phyloP scores from a whole-genome alignment of 2,888 invertebrate species.

The Drosophila nr. fundita region DNA sequence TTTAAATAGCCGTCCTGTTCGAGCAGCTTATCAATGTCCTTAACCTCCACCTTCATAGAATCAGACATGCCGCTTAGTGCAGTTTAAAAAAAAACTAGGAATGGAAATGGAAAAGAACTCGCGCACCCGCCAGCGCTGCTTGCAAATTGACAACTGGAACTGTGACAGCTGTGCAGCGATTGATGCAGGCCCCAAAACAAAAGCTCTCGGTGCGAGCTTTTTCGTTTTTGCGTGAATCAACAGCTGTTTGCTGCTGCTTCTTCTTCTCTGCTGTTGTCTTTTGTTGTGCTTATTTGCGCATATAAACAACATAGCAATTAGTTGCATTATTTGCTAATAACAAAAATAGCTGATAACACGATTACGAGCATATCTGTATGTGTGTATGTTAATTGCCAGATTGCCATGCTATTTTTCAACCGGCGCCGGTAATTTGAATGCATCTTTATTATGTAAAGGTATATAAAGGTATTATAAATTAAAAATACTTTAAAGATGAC shows the following conservation, averaged over 20 bases:
- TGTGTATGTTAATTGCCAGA: conserved; percentile 24
- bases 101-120: conserved; percentile 30
- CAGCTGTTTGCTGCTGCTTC: conserved; percentile 63
- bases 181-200: conserved; percentile 38
- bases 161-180: conserved; percentile 27
- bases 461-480: conserved; percentile 27
- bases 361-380: conserved; percentile 14
- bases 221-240: conserved; percentile 10
- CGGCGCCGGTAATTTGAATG: conserved; percentile 21
- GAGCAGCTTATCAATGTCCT: conserved; percentile 91
- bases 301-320: conserved; percentile 65
- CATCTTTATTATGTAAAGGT: conserved; percentile 50
- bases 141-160: conserved; percentile 55
- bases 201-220: conserved; percentile 65
- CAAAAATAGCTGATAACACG: conserved; percentile 23
- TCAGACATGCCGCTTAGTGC: conserved; percentile 71
- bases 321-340: conserved; percentile 53
- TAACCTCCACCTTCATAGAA: conserved; percentile 87
- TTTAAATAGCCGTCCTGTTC: conserved; percentile 94
- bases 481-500: conserved; percentile 4
- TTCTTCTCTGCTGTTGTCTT: conserved; percentile 38
- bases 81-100: conserved; percentile 23
- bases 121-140: conserved; percentile 52
- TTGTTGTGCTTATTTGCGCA: conserved; percentile 59
- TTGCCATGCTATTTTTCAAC: conserved; percentile 30